Percentiles rank a stretch among this genome's conserved stretches.
Evolutionary conservation across 2,797 vertebrate species (phyloP).

Genomic region (Hapalemur alaotrensis): DNA sequence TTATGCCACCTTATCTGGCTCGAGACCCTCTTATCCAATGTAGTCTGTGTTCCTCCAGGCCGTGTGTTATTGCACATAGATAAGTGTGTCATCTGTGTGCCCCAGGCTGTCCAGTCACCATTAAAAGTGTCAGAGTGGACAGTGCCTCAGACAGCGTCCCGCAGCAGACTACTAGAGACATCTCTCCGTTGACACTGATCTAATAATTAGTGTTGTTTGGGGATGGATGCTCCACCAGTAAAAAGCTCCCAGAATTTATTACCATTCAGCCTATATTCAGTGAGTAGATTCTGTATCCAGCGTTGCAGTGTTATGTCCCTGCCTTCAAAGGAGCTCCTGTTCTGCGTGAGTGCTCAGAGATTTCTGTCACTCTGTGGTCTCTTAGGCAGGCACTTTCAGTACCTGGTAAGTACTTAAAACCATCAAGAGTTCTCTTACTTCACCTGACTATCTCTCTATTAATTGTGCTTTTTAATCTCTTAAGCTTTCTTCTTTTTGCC

Average conservation of each 20-base stretch:
- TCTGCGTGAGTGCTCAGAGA: not conserved
- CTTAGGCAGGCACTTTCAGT: not conserved
- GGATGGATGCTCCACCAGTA: not conserved
- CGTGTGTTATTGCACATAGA: too few species aligned
- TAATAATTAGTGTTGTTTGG: not conserved
- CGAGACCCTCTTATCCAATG: not conserved
- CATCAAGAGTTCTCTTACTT: not conserved
- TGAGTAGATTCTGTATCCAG: not conserved
- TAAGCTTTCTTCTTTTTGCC: not conserved
- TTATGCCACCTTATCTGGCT: not conserved
- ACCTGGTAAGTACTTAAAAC: not conserved
- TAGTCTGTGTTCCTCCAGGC: not conserved
- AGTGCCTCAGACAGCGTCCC: not conserved
- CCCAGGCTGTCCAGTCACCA: not conserved
- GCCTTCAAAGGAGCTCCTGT: rapidly evolving
- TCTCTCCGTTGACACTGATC: not conserved
- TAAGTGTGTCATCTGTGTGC: not conserved
- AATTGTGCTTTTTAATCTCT: not conserved
- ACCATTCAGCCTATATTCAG: not conserved
- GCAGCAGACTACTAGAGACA: not conserved
- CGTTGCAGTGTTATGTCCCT: not conserved
- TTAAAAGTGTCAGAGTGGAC: not conserved
- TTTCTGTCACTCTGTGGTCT: not conserved
- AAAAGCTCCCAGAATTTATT: not conserved
- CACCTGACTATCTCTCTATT: not conserved